Evolutionary conservation across 2,888 invertebrate genomes (phyloP).

Genomic region (Ophonus ardosiacus): DNA sequence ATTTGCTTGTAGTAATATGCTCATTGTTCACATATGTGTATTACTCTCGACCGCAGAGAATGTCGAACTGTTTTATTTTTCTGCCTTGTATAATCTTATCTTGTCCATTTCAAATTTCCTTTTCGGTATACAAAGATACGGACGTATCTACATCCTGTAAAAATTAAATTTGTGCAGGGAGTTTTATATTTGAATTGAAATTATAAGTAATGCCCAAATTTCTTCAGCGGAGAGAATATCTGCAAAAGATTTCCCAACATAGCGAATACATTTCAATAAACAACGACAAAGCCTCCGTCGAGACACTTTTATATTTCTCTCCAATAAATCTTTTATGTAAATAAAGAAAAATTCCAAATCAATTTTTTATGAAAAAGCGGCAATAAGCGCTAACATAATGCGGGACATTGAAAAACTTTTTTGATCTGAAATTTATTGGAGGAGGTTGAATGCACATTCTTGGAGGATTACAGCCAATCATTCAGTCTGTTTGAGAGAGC

Average conservation of each 20-base stretch:
- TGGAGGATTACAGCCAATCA: conserved; percentile 61
- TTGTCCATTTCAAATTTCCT: too few species aligned
- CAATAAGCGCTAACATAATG: conserved; percentile 59
- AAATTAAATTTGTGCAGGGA: neutral
- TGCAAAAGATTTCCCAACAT: conserved; percentile 55
- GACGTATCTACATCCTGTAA: neutral
- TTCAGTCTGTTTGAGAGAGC: conserved; percentile 49
- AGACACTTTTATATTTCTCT: conserved; percentile 62
- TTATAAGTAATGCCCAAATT: conserved; percentile 29
- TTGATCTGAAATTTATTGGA: conserved; percentile 60
- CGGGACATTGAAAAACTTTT: conserved; percentile 58
- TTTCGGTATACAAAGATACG: neutral
- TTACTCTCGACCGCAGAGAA: too few species aligned
- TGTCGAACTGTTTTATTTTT: too few species aligned
- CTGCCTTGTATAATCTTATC: too few species aligned
- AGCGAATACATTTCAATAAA: conserved; percentile 56
- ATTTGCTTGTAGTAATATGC: too few species aligned
- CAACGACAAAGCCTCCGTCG: conserved; percentile 49
- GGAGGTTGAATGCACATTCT: conserved; percentile 60
- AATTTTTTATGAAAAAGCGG: conserved; percentile 57
- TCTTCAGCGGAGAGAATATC: conserved; percentile 18
- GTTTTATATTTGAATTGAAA: neutral
- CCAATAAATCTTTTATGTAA: conserved; percentile 63
- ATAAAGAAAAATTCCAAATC: conserved; percentile 58
- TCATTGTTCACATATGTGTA: too few species aligned